Evolutionary conservation across 2,888 invertebrate species (phyloP), one percentile per base, ranked within the genome.

Genomic region (Fragum whitleyi): DNA sequence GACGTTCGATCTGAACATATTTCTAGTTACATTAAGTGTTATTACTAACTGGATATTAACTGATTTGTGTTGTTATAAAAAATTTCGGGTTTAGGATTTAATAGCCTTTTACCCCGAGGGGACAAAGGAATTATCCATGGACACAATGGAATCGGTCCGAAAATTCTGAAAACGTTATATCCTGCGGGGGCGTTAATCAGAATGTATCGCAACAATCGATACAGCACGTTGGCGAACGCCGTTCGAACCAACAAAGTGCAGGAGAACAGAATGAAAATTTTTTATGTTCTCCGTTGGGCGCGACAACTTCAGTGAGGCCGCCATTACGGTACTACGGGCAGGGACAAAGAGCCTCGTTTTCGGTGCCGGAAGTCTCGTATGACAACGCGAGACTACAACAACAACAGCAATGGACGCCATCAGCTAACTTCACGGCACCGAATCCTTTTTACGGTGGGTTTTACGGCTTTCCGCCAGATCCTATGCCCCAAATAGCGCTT

Each of bases 271-370:
- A 47, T 47, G 19, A 14, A 47, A 47, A 9, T 47, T 47, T 47
- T 47, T n/a, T 16, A 14, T 19, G 3, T 19, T 14, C 47, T 14
- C 47, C 5, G 47, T 14, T 14, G 47, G 19, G 19, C 47, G n/a
- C n/a, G n/a, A n/a, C 47, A 16, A 5, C 47, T 16, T 3, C 5
- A n/a, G 47, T 47, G 16, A 14, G 5, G 2, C 5, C 7, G 47
- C 47, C 47, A 47, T 47, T 47, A n/a, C 47, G 14, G 47, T 47
- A 19, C n/a, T 47, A 9, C 16, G 47, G 47, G 5, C 2, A 5
- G 19, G 47, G 47, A 47, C 47, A 47, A 47, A 47, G 47, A 47
- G 47, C 47, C 47, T 47, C 47, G 47, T 47, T 47, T 47, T 47
- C 47, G 47, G 47, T 14, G 16, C 47, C 14, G n/a, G 19, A 47